phyloP scores from a whole-genome alignment of 1,140 invertebrate genomes.

The Aleiodes sp. region DNA sequence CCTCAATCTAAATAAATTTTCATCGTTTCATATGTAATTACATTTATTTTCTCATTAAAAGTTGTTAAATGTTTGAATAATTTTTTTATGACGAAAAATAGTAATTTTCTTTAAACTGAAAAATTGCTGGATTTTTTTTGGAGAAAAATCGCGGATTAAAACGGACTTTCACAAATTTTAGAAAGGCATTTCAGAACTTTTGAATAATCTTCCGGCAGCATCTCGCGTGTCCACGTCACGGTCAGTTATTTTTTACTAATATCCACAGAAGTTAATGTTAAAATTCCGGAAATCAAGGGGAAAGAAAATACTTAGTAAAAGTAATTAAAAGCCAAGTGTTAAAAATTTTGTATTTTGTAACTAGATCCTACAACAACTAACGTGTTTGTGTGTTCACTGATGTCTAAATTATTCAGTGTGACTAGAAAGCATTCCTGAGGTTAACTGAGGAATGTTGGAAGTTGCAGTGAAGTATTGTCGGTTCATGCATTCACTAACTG shows the following conservation, averaged over 20 bases:
- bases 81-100: too few species aligned
- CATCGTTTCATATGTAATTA: too few species aligned
- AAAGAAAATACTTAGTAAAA: not conserved
- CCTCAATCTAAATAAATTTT: too few species aligned
- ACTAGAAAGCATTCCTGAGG: not conserved
- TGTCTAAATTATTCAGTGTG: not conserved
- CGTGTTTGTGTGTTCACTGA: not conserved
- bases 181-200: conserved; percentile 9
- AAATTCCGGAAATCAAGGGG: not conserved
- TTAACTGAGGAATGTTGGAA: not conserved
- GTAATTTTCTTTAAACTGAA: too few species aligned
- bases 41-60: too few species aligned
- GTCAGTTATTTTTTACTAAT: conserved; percentile 7
- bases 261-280: not conserved
- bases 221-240: conserved; percentile 29
- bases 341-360: not conserved
- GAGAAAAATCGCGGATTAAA: not conserved
- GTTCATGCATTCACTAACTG: not conserved
- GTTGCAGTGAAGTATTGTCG: not conserved
- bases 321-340: not conserved
- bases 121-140: too few species aligned
- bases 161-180: conserved; percentile 23
- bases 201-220: conserved; percentile 19
- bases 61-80: too few species aligned
- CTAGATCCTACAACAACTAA: not conserved